A percentile compares a stretch with the other conserved stretches of the same genome.
phyloP scores from a whole-genome alignment of 2,888 invertebrate species.

The Thecophora atra region DNA sequence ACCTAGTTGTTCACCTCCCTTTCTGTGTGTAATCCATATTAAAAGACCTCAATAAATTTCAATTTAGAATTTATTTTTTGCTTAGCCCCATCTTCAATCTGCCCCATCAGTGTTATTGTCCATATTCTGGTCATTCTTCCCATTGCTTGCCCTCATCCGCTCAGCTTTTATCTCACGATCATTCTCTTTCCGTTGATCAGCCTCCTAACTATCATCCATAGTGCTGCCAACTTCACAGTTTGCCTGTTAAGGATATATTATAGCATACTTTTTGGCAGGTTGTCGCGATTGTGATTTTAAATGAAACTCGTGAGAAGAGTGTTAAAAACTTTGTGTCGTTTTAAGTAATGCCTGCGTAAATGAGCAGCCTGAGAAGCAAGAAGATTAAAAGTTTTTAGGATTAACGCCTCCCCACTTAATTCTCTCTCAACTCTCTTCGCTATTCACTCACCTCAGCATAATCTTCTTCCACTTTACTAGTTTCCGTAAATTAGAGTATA shows the following conservation, averaged over 20 bases:
- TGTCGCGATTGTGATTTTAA: slow-evolving; percentile 44
- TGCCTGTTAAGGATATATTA: background rate
- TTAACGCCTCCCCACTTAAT: slow-evolving; percentile 3
- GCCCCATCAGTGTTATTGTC: too few relatives aligned
- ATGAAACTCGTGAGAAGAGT: slow-evolving; percentile 16
- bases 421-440: background rate
- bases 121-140: too few relatives aligned
- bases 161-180: too few relatives aligned
- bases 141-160: too few relatives aligned
- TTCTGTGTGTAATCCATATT: too few relatives aligned
- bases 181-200: background rate
- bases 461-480: background rate
- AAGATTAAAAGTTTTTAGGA: slow-evolving; percentile 20
- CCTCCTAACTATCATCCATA: background rate
- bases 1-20: too few relatives aligned
- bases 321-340: slow-evolving; percentile 20
- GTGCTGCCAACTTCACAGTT: background rate
- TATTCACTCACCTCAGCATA: background rate
- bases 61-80: too few relatives aligned
- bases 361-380: slow-evolving; percentile 17
- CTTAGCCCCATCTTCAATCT: too few relatives aligned
- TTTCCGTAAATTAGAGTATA: slow-evolving; percentile 22
- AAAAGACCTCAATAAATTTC: too few relatives aligned
- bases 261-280: slow-evolving; percentile 44
- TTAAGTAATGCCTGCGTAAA: slow-evolving; percentile 33